phyloP scores from a whole-genome alignment of 1,140 invertebrate genomes.

The Mycetomoellerius zeteki region DNA sequence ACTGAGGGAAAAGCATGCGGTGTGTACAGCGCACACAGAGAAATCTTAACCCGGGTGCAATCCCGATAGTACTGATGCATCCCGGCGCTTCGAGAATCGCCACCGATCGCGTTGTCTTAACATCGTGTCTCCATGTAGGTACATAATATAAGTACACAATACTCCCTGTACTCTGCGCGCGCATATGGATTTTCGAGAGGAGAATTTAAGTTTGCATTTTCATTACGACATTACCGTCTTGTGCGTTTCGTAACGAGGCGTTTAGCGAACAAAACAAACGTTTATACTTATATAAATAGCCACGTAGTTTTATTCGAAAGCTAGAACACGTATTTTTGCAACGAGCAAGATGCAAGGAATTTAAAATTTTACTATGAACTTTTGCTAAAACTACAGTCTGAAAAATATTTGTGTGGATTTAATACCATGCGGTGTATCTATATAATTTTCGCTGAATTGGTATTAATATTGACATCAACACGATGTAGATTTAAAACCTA shows the following conservation, averaged over 20 bases:
- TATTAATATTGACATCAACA: no score
- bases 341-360: neutral
- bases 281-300: neutral
- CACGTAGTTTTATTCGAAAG: neutral
- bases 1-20: slow-evolving; percentile 32
- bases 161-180: neutral
- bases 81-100: slow-evolving; percentile 30
- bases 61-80: slow-evolving; percentile 53
- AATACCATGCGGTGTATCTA: no score
- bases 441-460: no score
- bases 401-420: no score
- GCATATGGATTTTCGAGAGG: neutral
- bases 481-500: no score
- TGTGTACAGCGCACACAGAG: slow-evolving; percentile 31
- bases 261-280: neutral
- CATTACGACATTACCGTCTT: neutral
- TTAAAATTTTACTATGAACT: no score
- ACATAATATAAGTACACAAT: slow-evolving; percentile 35
- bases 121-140: slow-evolving; percentile 50
- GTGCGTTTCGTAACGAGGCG: neutral
- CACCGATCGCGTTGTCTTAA: slow-evolving; percentile 45
- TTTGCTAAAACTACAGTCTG: no score
- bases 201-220: neutral
- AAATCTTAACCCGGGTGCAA: slow-evolving; percentile 43
- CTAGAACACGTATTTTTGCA: neutral